Base-by-base conservation (phyloP, 2,888 invertebrate species). In the Protonemura montana region DNA sequence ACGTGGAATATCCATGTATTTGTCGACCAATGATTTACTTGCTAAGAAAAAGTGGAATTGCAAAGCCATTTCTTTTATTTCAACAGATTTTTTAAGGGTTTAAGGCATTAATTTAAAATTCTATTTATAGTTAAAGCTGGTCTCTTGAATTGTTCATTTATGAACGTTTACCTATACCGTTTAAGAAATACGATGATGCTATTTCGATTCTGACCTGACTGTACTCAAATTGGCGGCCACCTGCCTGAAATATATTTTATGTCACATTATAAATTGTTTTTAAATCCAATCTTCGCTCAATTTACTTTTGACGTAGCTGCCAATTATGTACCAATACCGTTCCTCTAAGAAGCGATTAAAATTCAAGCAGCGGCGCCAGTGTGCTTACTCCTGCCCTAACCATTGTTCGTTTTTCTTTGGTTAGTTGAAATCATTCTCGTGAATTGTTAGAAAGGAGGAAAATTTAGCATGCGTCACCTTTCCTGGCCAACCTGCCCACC, bases 221-320 rank as follows among this genome's bases (percentile, higher is more conserved):
- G 59, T 59, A 59, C 59, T 59, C 2, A 59, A 59, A 59, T 59
- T 59, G 59, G 59, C 59, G 59, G 21, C 59, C 59, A 59, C 59
- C 59, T 59, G 59, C 6, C 59, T 59, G 59, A 59, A 59, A 59
- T 10, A 59, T 59, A 59, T 59, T 59, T 59, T 59, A 59, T 59
- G 59, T 59, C 59, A 59, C 21, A 59, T 78, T 27, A 78, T 5
- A 26, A 78, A 78, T 78, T 78, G 78, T 27, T 78, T 78, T 28
- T 27, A 78, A 78, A 78, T 78, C 78, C 28, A 78, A 78, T 78
- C 78, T 27, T 78, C 26, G 26, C 28, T 78, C 78, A 78, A 78
- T 78, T 59, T 59, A 59, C 59, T 59, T 13, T 59, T 59, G 59
- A 59, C 59, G 59, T 3, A 16, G 59, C 59, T 59, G 59, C 59